A percentile compares a stretch with the other conserved stretches of the same genome.
Evolutionary conservation across 2,797 vertebrate genomes (phyloP).

Genomic region (Myotis pilosus): DNA sequence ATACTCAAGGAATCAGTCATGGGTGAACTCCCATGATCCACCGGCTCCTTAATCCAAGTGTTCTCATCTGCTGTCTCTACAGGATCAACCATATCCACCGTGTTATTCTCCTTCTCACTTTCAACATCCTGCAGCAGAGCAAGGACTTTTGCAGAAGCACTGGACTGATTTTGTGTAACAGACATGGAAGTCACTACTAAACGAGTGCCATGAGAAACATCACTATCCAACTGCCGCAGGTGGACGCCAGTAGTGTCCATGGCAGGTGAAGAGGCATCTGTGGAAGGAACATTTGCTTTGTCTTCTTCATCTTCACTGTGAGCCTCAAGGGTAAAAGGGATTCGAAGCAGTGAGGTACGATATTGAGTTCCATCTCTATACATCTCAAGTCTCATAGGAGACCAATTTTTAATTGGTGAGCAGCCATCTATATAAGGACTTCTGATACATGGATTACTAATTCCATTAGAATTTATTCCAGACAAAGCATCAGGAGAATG

Average conservation of each 20-base stretch:
- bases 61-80: constrained; percentile 82
- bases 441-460: constrained; percentile 81
- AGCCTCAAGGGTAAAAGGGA: constrained; percentile 89
- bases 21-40: constrained; percentile 76
- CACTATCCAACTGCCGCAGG: constrained; percentile 36
- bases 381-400: constrained; percentile 85
- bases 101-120: constrained; percentile 84
- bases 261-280: constrained; percentile 71
- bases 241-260: constrained; percentile 78
- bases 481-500: constrained; percentile 87
- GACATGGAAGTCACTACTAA: constrained; percentile 75
- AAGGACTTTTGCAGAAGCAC: constrained; percentile 67
- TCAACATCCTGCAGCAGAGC: constrained; percentile 60
- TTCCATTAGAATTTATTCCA: constrained; percentile 79
- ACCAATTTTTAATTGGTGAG: constrained; percentile 93
- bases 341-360: constrained; percentile 81
- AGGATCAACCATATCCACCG: constrained; percentile 87
- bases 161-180: constrained; percentile 67
- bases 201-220: constrained; percentile 55
- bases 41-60: constrained; percentile 84
- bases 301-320: constrained; percentile 84
- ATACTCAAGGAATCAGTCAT: constrained; percentile 89
- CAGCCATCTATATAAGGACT: constrained; percentile 95
- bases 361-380: constrained; percentile 82
- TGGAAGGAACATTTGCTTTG: constrained; percentile 78